phyloP scores from a whole-genome alignment of 2,888 invertebrate genomes.

The Iselma pallidipennis region DNA sequence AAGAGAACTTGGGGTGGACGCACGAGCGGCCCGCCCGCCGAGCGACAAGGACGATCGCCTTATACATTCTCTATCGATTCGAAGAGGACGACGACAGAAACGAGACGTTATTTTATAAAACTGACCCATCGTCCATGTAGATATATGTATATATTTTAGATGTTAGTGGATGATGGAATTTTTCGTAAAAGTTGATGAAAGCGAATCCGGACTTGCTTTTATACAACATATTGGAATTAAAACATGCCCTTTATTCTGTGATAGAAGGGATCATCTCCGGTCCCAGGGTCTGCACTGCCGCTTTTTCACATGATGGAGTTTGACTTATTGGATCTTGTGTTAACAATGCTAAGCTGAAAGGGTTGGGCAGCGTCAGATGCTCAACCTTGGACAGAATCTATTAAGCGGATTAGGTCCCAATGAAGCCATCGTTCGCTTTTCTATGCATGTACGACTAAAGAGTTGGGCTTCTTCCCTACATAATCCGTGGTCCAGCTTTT shows the following conservation, averaged over 20 bases:
- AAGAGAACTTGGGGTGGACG: constrained; percentile 54
- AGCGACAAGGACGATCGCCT: constrained; percentile 48
- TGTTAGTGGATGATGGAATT: background rate
- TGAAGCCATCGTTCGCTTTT: constrained; percentile 51
- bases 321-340: constrained; percentile 57
- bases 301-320: constrained; percentile 34
- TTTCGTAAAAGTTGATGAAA: background rate
- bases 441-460: constrained; percentile 31
- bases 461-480: constrained; percentile 51
- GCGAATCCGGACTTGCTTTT: background rate
- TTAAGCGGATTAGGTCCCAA: constrained; percentile 58
- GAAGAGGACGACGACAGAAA: constrained; percentile 29
- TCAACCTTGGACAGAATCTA: constrained; percentile 56
- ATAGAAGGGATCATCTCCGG: background rate
- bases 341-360: constrained; percentile 56
- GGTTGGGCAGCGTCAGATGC: constrained; percentile 51
- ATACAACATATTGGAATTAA: background rate
- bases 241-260: background rate
- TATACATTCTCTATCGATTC: constrained; percentile 43
- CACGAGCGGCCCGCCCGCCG: constrained; percentile 50
- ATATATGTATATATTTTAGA: background rate
- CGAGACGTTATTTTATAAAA: background rate
- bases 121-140: background rate
- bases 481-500: constrained; percentile 51
- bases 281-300: background rate